Conservation (phyloP, 1,140 invertebrate species). For the Hydropsyche tenuis region DNA sequence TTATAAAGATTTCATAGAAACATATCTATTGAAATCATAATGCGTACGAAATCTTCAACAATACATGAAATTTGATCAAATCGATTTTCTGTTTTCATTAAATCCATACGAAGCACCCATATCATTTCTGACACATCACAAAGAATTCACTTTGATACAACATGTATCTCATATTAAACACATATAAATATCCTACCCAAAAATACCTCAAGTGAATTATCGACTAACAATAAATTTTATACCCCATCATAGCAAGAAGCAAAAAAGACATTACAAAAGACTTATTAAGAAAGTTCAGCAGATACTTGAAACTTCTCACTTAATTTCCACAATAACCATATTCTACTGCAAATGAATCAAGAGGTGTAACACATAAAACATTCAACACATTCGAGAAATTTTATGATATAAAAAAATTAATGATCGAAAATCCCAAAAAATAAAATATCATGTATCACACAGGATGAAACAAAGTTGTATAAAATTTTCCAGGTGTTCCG, state of each 20-base stretch:
- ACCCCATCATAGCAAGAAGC: background rate
- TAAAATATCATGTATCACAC: too few relatives aligned
- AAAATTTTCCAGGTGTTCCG: slow-evolving; percentile 24
- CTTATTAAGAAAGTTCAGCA: slow-evolving; percentile 7
- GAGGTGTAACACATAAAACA: background rate
- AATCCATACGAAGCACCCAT: slow-evolving; percentile 17
- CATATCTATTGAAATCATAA: too few relatives aligned
- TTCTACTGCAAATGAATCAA: background rate
- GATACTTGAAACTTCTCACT: too few relatives aligned
- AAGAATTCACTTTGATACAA: background rate
- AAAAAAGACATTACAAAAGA: slow-evolving; percentile 1
- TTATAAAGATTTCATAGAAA: too few relatives aligned
- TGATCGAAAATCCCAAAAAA: too few relatives aligned
- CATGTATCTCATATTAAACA: background rate
- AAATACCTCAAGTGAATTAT: background rate
- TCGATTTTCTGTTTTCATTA: slow-evolving; percentile 2
- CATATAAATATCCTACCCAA: background rate
- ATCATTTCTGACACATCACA: slow-evolving; percentile 5
- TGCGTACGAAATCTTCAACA: too few relatives aligned
- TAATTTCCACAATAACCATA: too few relatives aligned
- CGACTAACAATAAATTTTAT: background rate
- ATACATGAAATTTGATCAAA: background rate
- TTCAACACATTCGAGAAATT: too few relatives aligned
- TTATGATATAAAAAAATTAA: too few relatives aligned
- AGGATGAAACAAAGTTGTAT: too few relatives aligned